phyloP scores from a whole-genome alignment of 1,140 invertebrate genomes.

The Hestina assimilis region DNA sequence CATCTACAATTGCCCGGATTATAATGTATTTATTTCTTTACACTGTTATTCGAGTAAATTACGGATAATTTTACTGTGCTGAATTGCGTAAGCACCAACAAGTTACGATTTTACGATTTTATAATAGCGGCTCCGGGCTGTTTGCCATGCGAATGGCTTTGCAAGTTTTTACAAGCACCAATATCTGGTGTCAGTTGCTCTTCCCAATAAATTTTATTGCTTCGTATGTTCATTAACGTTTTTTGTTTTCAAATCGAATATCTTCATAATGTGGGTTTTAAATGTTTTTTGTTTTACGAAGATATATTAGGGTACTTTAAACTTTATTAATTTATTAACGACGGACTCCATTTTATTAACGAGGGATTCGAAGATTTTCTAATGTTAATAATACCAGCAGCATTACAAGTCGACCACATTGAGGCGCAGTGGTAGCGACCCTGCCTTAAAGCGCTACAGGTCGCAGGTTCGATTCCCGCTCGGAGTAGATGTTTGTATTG shows the following conservation, averaged over 20 bases:
- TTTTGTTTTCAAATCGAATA: constrained; percentile 15
- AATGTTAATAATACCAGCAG: too few species aligned
- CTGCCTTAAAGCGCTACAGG: too few species aligned
- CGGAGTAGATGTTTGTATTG: too few species aligned
- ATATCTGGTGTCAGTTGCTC: constrained; percentile 24
- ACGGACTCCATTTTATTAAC: too few species aligned
- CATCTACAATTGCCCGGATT: constrained; percentile 30
- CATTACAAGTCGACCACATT: too few species aligned
- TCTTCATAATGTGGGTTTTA: constrained; percentile 13
- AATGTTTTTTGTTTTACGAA: background rate
- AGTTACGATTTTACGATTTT: constrained; percentile 39
- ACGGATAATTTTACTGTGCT: constrained; percentile 43
- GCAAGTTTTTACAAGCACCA: constrained; percentile 31
- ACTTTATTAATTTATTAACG: too few species aligned
- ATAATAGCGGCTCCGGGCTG: constrained; percentile 33
- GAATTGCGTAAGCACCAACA: constrained; percentile 36
- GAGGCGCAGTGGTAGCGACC: too few species aligned
- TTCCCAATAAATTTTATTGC: constrained; percentile 27
- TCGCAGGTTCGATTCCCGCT: too few species aligned
- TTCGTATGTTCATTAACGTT: constrained; percentile 21
- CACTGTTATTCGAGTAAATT: constrained; percentile 44
- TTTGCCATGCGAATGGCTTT: constrained; percentile 32
- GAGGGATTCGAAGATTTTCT: too few species aligned
- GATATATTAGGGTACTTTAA: too few species aligned
- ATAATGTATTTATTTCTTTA: constrained; percentile 52